A percentile compares a stretch with the other conserved stretches of the same genome.
These are phyloP conservation scores for Phania funesta DNA, from an alignment of 2,888 invertebrate species.

Conservation along the genomic window DNA sequence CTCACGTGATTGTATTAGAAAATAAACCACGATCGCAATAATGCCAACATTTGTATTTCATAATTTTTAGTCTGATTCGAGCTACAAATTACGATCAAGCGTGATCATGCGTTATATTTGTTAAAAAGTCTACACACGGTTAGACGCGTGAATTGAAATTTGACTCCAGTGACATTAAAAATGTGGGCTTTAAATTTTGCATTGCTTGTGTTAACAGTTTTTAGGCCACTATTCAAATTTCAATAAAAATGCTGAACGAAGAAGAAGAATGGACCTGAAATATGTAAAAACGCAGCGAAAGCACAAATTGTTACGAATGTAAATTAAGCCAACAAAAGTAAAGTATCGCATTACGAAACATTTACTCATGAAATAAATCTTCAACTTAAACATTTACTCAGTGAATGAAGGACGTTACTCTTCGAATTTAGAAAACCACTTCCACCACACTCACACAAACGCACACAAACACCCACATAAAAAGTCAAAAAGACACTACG, in stretches of 20 bases:
- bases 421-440: constrained; percentile 16
- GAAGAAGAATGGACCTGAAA: constrained; percentile 16
- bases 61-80: no score
- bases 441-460: neutral
- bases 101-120: no score
- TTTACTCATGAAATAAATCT: constrained; percentile 65
- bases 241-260: constrained; percentile 3
- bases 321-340: constrained; percentile 60
- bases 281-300: neutral
- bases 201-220: no score
- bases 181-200: no score
- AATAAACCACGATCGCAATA: no score
- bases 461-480: neutral
- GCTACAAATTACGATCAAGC: no score
- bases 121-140: no score
- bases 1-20: no score
- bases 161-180: no score
- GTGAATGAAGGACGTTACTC: constrained; percentile 42
- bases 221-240: neutral
- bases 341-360: constrained; percentile 64
- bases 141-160: no score
- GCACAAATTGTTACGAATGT: constrained; percentile 55
- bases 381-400: constrained; percentile 60
- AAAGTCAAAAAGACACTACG: constrained; percentile 49
- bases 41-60: no score